phyloP scores from a whole-genome alignment of 2,797 vertebrate genomes.

The Thamnophis elegans region DNA sequence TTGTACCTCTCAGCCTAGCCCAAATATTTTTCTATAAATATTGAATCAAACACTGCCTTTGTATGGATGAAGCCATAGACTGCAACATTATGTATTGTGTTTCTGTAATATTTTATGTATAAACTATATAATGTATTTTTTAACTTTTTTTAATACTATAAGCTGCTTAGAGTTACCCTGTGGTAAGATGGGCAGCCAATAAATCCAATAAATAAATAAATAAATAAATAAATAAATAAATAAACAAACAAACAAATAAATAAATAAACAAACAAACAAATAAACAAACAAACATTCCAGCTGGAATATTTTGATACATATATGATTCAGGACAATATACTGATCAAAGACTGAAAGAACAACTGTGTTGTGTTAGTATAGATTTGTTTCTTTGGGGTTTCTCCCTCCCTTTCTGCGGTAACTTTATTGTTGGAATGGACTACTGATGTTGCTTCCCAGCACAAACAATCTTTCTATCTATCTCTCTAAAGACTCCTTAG shows the following conservation, averaged over 20 bases:
- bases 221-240: neutral
- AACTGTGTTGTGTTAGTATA: neutral
- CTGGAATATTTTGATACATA: neutral
- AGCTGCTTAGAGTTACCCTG: neutral
- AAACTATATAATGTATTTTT: neutral
- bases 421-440: neutral
- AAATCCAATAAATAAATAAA: neutral
- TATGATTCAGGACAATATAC: neutral
- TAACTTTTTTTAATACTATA: neutral
- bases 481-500: neutral
- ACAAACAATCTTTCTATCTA: neutral
- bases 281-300: neutral
- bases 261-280: neutral
- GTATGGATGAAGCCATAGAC: neutral
- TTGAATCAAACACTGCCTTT: neutral
- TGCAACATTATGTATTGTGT: neutral
- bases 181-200: neutral
- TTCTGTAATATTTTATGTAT: neutral
- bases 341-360: neutral
- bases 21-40: neutral
- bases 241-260: neutral
- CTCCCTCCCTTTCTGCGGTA: neutral
- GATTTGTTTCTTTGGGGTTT: neutral
- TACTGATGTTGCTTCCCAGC: neutral
- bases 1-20: neutral